These are phyloP conservation scores for Scytalopus superciliaris DNA, from an alignment of 2,113 vertebrate species.

Conservation along the genomic window DNA sequence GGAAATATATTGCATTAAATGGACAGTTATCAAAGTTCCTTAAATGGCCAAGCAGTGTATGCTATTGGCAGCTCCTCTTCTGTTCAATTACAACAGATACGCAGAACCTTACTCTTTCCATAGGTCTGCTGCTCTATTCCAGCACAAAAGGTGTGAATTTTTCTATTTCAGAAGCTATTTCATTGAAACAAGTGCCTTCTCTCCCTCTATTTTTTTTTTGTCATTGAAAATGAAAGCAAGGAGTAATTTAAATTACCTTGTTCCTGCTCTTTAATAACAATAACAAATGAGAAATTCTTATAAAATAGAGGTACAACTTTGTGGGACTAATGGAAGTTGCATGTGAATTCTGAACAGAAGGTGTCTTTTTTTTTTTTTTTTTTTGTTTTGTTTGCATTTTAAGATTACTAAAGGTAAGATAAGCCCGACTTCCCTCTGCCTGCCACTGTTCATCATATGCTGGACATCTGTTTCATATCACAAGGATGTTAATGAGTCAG, in stretches of 20 bases:
- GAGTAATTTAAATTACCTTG: background rate
- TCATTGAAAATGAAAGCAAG: background rate
- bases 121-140: background rate
- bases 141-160: background rate
- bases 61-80: background rate
- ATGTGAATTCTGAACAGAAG: background rate
- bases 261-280: background rate
- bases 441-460: background rate
- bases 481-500: background rate
- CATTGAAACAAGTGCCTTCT: background rate
- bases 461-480: background rate
- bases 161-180: conserved; percentile 18
- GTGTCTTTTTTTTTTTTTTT: background rate
- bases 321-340: background rate
- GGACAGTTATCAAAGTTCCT: background rate
- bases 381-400: background rate
- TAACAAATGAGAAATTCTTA: conserved; percentile 5
- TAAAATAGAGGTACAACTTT: background rate
- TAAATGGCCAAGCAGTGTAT: background rate
- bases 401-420: background rate
- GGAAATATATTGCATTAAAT: background rate
- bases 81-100: background rate
- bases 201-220: background rate
- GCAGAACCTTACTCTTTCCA: background rate
- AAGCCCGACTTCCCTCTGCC: background rate